Base-by-base conservation (phyloP, 2,888 invertebrate genomes). In the Punctoribates punctum region DNA sequence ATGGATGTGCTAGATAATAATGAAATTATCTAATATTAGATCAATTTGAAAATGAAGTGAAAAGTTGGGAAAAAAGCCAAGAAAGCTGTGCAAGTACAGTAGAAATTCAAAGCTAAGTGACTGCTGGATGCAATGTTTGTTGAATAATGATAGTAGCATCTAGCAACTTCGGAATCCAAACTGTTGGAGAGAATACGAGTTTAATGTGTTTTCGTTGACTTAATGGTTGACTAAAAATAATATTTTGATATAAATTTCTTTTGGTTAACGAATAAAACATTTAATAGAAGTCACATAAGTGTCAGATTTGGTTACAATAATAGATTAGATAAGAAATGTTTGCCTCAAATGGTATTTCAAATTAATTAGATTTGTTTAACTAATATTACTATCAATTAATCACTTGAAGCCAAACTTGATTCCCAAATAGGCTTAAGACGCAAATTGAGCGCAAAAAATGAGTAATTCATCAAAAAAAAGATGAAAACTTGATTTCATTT, bases 351-450 rank as follows among this genome's bases (percentile, higher is more conserved):
- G 54, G 54, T 54, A 48, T 54, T 20, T 54, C 54, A 54, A 54
- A 54, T 54, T 54, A 54, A 54, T 54, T 54, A 20, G 54, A 54
- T 54, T 54, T 54, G 54, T 54, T 54, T 5, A 8, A 54, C 54
- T n/a, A 54, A 17, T 20, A 54, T 20, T 1, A 34, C 20, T 54
- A n/a, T 54, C 54, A 54, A 54, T 54, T 54, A 54, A 54, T 54
- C 54, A 54, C 20, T 54, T 20, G n/a, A 20, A 54, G 20, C 34
- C 34, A 34, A 34, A 54, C n/a, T 2, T 20, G 20, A 54, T 20
- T 20, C 20, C 20, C 20, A 54, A 54, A 54, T 54, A 54, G 54
- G 54, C 54, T 54, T 54, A 54, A 54, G 54, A 20, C 3, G 1
- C 1, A n/a, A 20, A 20, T 8, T 20, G 8, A 20, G 54, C 15